Evolutionary conservation across 1,140 invertebrate species (phyloP).

Genomic region (Drosophila navojoa): DNA sequence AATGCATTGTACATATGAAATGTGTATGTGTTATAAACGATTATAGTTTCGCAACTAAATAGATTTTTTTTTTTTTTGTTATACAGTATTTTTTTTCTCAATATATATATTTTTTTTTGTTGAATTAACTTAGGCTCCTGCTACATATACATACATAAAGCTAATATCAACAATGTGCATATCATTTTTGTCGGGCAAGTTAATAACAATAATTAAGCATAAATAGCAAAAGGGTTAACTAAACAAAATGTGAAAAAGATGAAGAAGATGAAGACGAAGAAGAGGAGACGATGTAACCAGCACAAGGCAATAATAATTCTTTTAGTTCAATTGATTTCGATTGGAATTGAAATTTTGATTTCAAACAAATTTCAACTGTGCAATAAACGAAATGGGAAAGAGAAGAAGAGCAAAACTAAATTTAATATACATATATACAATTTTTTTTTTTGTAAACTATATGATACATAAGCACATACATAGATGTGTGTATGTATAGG

Average conservation of each 20-base stretch:
- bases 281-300: background rate
- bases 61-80: constrained; percentile 3
- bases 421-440: constrained; percentile 26
- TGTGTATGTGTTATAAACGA: constrained; percentile 32
- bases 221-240: constrained; percentile 68
- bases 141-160: constrained; percentile 18
- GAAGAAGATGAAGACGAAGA: constrained; percentile 1
- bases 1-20: constrained; percentile 46
- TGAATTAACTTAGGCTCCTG: constrained; percentile 10
- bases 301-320: constrained; percentile 60
- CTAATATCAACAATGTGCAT: constrained; percentile 77
- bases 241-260: constrained; percentile 18
- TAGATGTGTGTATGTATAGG: background rate
- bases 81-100: background rate
- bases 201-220: constrained; percentile 74
- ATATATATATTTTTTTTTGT: background rate
- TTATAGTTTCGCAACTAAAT: constrained; percentile 8
- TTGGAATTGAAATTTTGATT: constrained; percentile 25
- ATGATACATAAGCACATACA: constrained; percentile 4
- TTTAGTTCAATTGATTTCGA: constrained; percentile 71
- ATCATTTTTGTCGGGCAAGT: constrained; percentile 67
- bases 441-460: constrained; percentile 4
- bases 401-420: constrained; percentile 19
- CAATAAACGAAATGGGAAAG: constrained; percentile 53
- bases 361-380: constrained; percentile 54